Evolutionary conservation across 2,888 invertebrate genomes (phyloP), one percentile per base, ranked within the genome.

Genomic region (Lydus trimaculatus): DNA sequence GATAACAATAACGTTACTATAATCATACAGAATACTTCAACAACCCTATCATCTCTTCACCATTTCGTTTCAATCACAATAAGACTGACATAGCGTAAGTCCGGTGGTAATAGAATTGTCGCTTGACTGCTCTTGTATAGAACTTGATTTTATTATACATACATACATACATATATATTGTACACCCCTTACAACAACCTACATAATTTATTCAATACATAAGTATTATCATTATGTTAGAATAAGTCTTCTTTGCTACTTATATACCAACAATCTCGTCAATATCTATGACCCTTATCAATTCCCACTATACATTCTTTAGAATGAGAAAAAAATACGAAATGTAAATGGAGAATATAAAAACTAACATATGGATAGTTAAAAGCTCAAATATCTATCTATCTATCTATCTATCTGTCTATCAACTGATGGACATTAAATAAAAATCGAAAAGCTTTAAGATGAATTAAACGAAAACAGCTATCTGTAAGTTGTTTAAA

Each of bases 71-170:
- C 72, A 71, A 73, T 73, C 69, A 70, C 66, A 65, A 70, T 69
- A 67, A 69, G 72, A 73, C 69, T 72, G 75, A 75, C 73, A 66
- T 68, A 67, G 72, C 73, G 72, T 72, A 75, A 75, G 72, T 73
- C 73, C 73, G 73, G 56, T 78, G 52, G 76, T 78, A 77, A 78
- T 77, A 75, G 78, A 77, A 78, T 78, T 77, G 76, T 75, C 75
- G 76, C 75, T 74, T 67, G 70, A 73, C 67, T 77, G 74, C 76
- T 71, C 72, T 68, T 72, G 71, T 71, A 75, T 74, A 72, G 71
- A 61, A 25, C 31, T 59, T 48, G 52, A 56, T 63, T 58, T 43
- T 64, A 56, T 63, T 58, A 31, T 64, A 56, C 56, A 61, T 48
- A 31, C 63, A 59, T 52, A 59, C 28, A 43, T 17, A 43, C 9